phyloP scores from a whole-genome alignment of 2,888 invertebrate species.

The Zaprionus bogoriensis region DNA sequence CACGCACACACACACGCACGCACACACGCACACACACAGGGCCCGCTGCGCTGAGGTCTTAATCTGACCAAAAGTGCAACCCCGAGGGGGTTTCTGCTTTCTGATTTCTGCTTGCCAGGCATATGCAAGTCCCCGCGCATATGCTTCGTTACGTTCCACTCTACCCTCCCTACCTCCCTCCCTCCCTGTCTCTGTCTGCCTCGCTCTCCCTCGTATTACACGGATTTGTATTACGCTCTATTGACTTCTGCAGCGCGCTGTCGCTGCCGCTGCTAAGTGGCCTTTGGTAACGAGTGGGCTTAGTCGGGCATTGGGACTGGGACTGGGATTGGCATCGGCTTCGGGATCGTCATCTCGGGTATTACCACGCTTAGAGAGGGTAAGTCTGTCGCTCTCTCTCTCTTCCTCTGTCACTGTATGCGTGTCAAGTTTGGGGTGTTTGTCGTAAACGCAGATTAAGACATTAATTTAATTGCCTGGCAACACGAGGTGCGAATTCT shows the following conservation, averaged over 20 bases:
- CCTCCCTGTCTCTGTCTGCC: background rate
- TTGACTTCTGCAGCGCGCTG: conserved; percentile 68
- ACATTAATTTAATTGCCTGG: conserved; percentile 79
- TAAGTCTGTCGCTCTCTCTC: background rate
- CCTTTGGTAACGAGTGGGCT: conserved; percentile 68
- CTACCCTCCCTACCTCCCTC: background rate
- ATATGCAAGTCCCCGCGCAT: conserved; percentile 50
- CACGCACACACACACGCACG: conserved; percentile 5
- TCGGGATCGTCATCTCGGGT: conserved; percentile 16
- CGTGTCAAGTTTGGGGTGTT: conserved; percentile 63
- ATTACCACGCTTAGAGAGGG: conserved; percentile 16
- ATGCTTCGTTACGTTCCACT: conserved; percentile 27
- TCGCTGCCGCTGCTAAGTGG: conserved; percentile 63
- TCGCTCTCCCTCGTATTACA: conserved; percentile 49
- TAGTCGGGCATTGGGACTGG: conserved; percentile 32
- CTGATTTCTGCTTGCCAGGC: too few species aligned
- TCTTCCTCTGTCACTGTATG: background rate
- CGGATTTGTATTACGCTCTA: conserved; percentile 79
- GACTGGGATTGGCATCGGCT: conserved; percentile 12
- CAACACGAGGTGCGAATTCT: conserved; percentile 48
- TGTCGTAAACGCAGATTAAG: conserved; percentile 77
- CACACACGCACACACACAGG: background rate
- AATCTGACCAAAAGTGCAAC: conserved; percentile 81
- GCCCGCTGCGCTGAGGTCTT: conserved; percentile 77
- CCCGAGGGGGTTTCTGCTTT: conserved; percentile 57